Conservation (phyloP, 2,797 vertebrate genomes). For the Microtus agrestis region DNA sequence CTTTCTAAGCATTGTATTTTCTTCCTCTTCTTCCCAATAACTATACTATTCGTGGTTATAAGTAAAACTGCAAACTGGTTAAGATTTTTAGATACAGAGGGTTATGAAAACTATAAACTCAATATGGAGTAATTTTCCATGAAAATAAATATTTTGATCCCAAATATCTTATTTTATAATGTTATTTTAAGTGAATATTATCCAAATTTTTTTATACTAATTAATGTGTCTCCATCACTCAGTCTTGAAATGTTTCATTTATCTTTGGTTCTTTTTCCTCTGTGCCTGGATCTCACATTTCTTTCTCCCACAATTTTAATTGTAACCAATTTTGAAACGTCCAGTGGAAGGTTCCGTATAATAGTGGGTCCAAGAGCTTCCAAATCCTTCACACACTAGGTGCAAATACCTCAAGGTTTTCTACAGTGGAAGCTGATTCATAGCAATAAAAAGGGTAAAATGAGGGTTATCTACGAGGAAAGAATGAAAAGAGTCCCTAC, state of each 20-base stretch:
- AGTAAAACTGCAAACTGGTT: neutral
- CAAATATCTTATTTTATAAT: neutral
- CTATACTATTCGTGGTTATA: neutral
- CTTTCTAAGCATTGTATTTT: neutral
- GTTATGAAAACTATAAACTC: neutral
- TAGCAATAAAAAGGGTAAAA: conserved; percentile 61
- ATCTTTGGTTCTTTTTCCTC: neutral
- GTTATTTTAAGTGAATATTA: neutral
- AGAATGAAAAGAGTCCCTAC: conserved; percentile 57
- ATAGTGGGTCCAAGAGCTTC: neutral
- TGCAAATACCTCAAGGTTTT: conserved; percentile 65
- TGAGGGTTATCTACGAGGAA: conserved; percentile 56
- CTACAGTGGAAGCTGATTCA: conserved; percentile 29
- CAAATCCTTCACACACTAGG: conserved; percentile 34
- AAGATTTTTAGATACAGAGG: neutral
- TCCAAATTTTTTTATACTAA: conserved; percentile 31
- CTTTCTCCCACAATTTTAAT: neutral
- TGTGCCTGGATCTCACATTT: neutral
- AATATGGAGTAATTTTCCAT: neutral
- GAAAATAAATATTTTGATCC: conserved; percentile 42
- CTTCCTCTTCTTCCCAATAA: neutral
- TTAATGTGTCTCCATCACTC: neutral
- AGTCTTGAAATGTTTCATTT: neutral
- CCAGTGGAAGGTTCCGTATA: neutral
- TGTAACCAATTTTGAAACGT: neutral